Percentiles rank a stretch among this genome's conserved stretches.
Evolutionary conservation across 2,113 vertebrate genomes (phyloP).

Genomic region (Neotoma lepida): DNA sequence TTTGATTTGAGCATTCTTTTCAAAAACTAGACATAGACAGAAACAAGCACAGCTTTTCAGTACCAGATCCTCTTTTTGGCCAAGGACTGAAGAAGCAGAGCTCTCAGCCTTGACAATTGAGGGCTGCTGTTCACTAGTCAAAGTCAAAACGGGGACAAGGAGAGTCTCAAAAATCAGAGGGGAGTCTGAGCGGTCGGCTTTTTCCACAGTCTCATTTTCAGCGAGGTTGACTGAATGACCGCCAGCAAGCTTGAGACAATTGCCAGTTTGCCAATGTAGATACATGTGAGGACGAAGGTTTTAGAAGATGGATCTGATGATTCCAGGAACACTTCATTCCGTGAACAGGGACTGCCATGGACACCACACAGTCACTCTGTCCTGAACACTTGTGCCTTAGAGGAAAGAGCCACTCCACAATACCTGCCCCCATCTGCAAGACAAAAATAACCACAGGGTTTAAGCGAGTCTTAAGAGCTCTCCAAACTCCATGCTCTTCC

Average conservation of each 20-base stretch:
- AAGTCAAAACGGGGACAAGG: background rate
- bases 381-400: background rate
- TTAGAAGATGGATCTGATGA: background rate
- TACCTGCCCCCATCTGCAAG: background rate
- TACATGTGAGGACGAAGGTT: background rate
- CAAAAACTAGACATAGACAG: background rate
- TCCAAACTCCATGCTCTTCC: background rate
- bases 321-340: background rate
- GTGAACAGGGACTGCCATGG: background rate
- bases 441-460: background rate
- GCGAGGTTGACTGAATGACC: background rate
- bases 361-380: background rate
- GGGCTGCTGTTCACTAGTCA: background rate
- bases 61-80: background rate
- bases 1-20: slow-evolving; percentile 35
- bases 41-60: background rate
- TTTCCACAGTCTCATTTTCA: background rate
- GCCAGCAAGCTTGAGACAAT: background rate
- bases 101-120: background rate
- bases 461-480: background rate
- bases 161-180: background rate
- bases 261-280: background rate
- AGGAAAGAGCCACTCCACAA: background rate
- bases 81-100: background rate
- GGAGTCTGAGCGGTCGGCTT: background rate